Evolutionary conservation across 2,888 invertebrate genomes (phyloP), one percentile per base, ranked within the genome.

Genomic region (Leptopilina drosophilae): DNA sequence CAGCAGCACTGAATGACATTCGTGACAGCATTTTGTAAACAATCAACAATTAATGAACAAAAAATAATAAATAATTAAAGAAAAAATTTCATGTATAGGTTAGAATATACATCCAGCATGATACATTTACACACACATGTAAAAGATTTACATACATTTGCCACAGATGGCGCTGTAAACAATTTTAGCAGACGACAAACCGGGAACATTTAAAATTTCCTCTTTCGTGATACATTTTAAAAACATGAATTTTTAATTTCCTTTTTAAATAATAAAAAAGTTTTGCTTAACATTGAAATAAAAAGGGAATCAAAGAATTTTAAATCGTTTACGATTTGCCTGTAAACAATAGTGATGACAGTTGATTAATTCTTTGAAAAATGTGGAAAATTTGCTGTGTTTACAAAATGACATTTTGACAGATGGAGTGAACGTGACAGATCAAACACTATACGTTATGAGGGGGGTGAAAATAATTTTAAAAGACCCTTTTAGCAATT

Each of bases 1-100:
- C 56, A n/a, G 53, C 11, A 33, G 14, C 12, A 73, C n/a, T 56
- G 14, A 40, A 56, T 14, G 56, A 73, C n/a, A 73, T 56, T 33
- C 73, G 73, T 33, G 73, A 73, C 33, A 73, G 56, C 73, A 73
- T 73, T 73, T 73, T 73, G 7, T 56, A 33, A 33, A 9, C 8
- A 6, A 56, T 56, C 26, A 73, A 40, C 9, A n/a, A 6, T n/a
- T 73, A 53, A 33, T 8, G 5, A 33, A 53, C 4, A 8, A n/a
- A 53, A 69, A 73, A 33, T 14, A 9, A 56, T 33, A 7, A 33
- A 15, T 20, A 46, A 67, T 66, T 42, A 42, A 49, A 67, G 12
- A 6, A 49, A 46, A 67, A 9, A 6, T 46, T 20, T 20, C 2
- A 8, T 11, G 42, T 15, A 15, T 15, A 67, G 69, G 69, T 69